phyloP scores from a whole-genome alignment of 2,113 vertebrate genomes.

The Anser brachyrhynchus region DNA sequence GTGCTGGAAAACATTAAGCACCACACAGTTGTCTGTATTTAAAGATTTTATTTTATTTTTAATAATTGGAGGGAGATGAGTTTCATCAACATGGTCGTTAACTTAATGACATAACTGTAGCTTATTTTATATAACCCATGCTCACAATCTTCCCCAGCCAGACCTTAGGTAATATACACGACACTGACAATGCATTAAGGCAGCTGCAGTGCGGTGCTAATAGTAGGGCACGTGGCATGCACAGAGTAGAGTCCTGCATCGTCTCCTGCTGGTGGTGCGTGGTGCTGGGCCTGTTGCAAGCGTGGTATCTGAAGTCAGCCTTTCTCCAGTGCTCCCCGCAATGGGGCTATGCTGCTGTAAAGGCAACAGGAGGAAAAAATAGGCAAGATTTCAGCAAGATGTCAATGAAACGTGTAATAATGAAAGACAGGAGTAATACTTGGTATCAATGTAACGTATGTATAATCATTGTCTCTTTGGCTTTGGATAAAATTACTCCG shows the following conservation, averaged over 20 bases:
- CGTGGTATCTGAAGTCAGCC: not conserved
- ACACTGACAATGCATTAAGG: not conserved
- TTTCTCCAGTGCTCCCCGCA: not conserved
- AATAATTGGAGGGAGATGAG: not conserved
- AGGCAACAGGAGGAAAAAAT: not conserved
- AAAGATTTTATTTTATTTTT: not conserved
- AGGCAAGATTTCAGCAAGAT: not conserved
- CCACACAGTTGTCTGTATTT: not conserved
- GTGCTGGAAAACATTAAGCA: not conserved
- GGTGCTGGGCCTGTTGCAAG: rapidly evolving
- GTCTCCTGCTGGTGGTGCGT: not conserved
- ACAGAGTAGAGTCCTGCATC: rapidly evolving
- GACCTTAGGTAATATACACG: not conserved
- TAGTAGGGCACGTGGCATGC: not conserved
- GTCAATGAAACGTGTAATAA: not conserved
- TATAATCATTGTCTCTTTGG: not conserved
- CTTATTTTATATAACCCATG: not conserved
- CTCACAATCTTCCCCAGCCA: not conserved
- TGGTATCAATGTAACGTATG: not conserved
- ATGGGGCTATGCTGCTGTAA: not conserved
- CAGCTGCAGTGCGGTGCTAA: not conserved
- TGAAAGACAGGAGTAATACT: not conserved
- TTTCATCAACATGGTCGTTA: not conserved
- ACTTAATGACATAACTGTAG: not conserved
- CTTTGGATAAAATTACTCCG: not conserved